phyloP scores from a whole-genome alignment of 2,888 invertebrate genomes.

The Aproaerema taeniolella region DNA sequence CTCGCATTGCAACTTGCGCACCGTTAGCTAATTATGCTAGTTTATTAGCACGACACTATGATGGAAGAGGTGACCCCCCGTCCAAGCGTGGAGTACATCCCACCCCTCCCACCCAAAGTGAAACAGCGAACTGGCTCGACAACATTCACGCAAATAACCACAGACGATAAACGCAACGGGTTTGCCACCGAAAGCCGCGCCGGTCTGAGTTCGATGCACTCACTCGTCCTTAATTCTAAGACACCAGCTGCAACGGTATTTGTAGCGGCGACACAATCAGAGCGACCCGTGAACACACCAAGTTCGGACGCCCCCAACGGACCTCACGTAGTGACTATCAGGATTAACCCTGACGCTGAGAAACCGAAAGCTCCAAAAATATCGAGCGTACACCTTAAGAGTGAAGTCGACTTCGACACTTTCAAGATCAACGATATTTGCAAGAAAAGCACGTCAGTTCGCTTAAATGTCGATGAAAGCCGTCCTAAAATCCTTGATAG shows the following conservation, averaged over 20 bases:
- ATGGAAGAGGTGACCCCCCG: conserved; percentile 75
- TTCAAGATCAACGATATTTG: conserved; percentile 55
- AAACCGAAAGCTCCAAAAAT: conserved; percentile 69
- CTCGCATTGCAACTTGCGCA: conserved; percentile 52
- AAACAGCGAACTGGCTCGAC: conserved; percentile 60
- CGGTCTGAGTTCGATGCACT: conserved; percentile 73
- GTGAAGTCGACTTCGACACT: conserved; percentile 61
- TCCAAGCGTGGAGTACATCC: conserved; percentile 65
- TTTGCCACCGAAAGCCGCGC: conserved; percentile 48
- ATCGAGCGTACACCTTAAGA: conserved; percentile 69
- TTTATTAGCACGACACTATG: conserved; percentile 51
- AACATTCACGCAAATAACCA: conserved; percentile 65
- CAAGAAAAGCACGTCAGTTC: conserved; percentile 75
- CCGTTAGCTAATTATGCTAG: conserved; percentile 69
- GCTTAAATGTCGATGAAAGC: conserved; percentile 76
- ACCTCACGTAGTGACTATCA: conserved; percentile 83
- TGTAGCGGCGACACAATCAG: conserved; percentile 71
- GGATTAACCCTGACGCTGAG: conserved; percentile 80
- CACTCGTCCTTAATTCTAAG: conserved; percentile 75
- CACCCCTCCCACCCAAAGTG: conserved; percentile 77
- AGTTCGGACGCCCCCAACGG: conserved; percentile 63
- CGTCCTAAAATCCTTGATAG: conserved; percentile 69
- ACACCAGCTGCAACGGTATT: conserved; percentile 74
- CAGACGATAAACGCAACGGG: conserved; percentile 55
- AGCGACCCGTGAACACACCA: conserved; percentile 63